Percentiles rank a stretch among this genome's conserved stretches.
phyloP scores from a whole-genome alignment of 2,113 vertebrate genomes.

The Dasypus novemcinctus region DNA sequence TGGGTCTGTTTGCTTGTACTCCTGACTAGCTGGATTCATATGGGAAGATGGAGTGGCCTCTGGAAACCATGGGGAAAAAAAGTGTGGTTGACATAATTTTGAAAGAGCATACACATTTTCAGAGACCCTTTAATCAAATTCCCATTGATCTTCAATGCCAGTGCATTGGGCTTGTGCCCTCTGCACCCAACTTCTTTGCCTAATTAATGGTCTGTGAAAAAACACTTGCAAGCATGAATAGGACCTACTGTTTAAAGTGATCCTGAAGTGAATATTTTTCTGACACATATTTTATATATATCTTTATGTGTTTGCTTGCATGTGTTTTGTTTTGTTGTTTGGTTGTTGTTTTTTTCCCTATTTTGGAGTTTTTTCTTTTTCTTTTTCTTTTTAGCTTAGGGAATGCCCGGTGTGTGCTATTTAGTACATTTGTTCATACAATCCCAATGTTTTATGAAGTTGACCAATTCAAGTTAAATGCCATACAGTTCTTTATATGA shows the following conservation, averaged over 20 bases:
- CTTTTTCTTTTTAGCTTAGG: neutral
- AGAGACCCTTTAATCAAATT: rapidly evolving
- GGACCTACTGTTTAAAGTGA: constrained; percentile 22
- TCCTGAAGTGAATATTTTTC: neutral
- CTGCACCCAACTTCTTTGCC: neutral
- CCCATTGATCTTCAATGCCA: neutral
- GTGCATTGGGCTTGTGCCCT: neutral
- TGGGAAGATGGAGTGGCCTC: neutral
- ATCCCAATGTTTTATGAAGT: neutral
- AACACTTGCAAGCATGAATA: neutral
- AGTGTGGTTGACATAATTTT: neutral
- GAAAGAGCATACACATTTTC: neutral
- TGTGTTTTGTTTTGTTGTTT: neutral
- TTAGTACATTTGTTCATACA: neutral
- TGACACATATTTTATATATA: constrained; percentile 34
- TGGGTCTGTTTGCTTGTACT: neutral
- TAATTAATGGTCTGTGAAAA: constrained; percentile 18
- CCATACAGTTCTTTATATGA: neutral
- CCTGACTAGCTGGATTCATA: neutral
- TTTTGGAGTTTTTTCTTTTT: neutral
- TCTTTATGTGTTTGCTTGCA: neutral
- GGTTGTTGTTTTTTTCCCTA: neutral
- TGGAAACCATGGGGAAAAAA: neutral
- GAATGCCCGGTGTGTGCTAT: neutral
- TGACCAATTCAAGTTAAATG: neutral